phyloP scores from a whole-genome alignment of 2,888 invertebrate species.

The Piscicola geometra region DNA sequence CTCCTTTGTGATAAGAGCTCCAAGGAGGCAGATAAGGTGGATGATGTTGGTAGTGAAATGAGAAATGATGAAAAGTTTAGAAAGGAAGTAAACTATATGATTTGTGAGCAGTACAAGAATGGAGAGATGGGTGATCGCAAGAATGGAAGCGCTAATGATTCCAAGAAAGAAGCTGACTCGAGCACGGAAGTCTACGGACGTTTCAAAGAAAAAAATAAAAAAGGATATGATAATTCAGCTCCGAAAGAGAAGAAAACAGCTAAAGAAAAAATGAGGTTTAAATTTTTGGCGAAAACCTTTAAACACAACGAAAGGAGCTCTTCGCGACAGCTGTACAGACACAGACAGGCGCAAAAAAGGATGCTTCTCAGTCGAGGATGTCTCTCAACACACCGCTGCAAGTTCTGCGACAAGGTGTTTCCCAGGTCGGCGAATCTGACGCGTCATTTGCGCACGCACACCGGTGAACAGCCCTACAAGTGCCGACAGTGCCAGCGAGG shows the following conservation, averaged over 20 bases:
- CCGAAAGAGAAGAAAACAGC: neutral
- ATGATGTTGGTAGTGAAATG: neutral
- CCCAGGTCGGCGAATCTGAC: conserved; percentile 95
- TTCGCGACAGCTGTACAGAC: neutral
- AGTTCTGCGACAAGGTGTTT: conserved; percentile 90
- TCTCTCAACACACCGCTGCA: conserved; percentile 62
- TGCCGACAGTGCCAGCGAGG: conserved; percentile 96
- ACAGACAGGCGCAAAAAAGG: neutral
- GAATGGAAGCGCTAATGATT: neutral
- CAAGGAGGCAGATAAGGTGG: neutral
- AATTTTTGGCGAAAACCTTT: neutral
- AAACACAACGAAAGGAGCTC: neutral
- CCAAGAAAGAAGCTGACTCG: conserved; percentile 14
- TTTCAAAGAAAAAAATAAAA: neutral
- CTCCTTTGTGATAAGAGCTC: neutral
- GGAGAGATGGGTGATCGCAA: neutral
- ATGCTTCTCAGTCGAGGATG: neutral
- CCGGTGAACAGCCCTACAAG: conserved; percentile 70
- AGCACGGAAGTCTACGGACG: conserved; percentile 5
- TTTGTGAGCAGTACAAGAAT: neutral
- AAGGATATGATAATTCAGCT: neutral
- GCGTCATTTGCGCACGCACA: conserved; percentile 91
- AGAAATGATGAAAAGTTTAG: neutral
- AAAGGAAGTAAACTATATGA: neutral
- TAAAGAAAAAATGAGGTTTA: neutral